Evolutionary conservation across 2,888 invertebrate species (phyloP), one percentile per base, ranked within the genome.

Genomic region (Nemotelus pantherinus): DNA sequence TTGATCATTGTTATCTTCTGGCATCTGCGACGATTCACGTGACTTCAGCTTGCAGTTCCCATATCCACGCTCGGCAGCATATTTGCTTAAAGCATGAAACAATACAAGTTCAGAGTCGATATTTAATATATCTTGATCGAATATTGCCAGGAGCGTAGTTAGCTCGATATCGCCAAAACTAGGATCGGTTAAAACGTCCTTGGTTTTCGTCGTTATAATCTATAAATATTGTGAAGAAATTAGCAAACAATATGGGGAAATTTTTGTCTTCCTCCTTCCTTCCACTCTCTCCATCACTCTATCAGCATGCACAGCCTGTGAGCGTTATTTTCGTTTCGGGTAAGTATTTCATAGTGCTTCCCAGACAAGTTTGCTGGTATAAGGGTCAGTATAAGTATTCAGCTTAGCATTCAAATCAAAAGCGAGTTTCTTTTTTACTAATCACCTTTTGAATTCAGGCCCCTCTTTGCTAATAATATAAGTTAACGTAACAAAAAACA

Each of bases 121-220:
- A 81, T 92, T 92, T 44, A 95, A 87, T 76, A 92, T 90, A 64
- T 94, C 92, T 80, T 93, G 91, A 47, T 94, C 93, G 77, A 95
- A 90, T 63, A 95, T 91, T 0, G 92, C 93, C 78, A 93, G 88
- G 50, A 95, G 87, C 0, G 95, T 95, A 70, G 90, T 91, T 2
- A 93, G 85, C 82, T 95, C 94, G 0, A 94, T 91, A 77, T 95
- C 95, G 79, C 92, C 91, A 86, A 95, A 95, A 82, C 92, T 93
- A 41, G 91, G 89, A 84, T 94, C 93, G 0, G 90, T 90, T 3
- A 95, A 84, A 0, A 95, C 93, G 82, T 94, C 93, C 80, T 91
- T 90, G 0, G 95, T 95, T 82, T 93, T 92, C 44, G 91, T 91
- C 82, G 92, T 91, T 77, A 95, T 95, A 75, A 95, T 92, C 91